Evolutionary conservation across 1,140 invertebrate species (phyloP).

Genomic region (Dendrolimus punctatus): DNA sequence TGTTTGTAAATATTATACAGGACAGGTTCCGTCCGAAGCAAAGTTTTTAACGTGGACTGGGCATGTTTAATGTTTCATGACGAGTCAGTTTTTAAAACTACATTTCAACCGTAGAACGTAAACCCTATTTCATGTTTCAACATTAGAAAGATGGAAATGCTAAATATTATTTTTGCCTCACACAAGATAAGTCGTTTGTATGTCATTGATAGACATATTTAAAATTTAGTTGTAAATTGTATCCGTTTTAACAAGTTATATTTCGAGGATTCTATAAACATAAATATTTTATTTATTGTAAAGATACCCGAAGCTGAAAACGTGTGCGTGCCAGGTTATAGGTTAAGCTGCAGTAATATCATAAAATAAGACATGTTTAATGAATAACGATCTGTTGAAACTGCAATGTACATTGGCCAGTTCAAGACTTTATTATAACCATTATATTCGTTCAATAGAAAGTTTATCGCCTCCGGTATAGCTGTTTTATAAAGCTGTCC

Average conservation of each 20-base stretch:
- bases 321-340: too few relatives aligned
- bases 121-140: too few relatives aligned
- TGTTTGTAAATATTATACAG: constrained; percentile 41
- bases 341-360: too few relatives aligned
- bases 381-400: constrained; percentile 10
- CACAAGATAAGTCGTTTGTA: too few relatives aligned
- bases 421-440: constrained; percentile 35
- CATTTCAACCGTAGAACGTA: not conserved
- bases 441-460: constrained; percentile 38
- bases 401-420: constrained; percentile 11
- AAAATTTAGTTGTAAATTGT: too few relatives aligned
- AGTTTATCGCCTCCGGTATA: constrained; percentile 49
- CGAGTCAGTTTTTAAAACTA: not conserved
- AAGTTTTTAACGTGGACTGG: constrained; percentile 10
- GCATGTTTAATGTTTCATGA: not conserved
- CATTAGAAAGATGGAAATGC: too few relatives aligned
- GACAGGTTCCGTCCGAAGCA: constrained; percentile 29
- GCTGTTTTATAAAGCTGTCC: constrained; percentile 18
- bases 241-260: too few relatives aligned
- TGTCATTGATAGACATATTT: too few relatives aligned
- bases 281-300: too few relatives aligned
- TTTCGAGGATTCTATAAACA: too few relatives aligned
- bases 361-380: not conserved
- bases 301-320: too few relatives aligned
- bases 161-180: too few relatives aligned